phyloP scores from a whole-genome alignment of 2,797 vertebrate genomes.

The Mus spretus region DNA sequence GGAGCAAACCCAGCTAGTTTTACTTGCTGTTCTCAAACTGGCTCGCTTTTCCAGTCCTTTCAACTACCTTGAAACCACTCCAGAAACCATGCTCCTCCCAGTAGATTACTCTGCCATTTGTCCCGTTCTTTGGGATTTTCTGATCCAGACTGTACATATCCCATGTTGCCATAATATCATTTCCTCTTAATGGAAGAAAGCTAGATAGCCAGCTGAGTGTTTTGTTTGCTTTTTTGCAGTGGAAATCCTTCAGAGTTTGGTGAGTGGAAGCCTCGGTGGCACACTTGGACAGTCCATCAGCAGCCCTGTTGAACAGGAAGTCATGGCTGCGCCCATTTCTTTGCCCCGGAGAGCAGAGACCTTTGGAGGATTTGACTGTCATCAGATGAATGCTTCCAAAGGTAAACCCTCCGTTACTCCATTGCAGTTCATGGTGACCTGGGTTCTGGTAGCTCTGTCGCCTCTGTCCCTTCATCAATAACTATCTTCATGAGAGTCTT shows the following conservation, averaged over 20 bases:
- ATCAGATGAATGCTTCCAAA: slow-evolving; percentile 96
- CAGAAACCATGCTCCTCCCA: neutral
- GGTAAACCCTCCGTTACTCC: slow-evolving; percentile 84
- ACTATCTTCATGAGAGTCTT: neutral
- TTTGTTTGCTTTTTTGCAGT: slow-evolving; percentile 90
- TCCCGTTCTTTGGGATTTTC: neutral
- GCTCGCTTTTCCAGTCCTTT: neutral
- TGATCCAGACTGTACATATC: neutral
- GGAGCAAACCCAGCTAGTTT: neutral
- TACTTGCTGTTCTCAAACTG: neutral
- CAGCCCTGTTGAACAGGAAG: slow-evolving; percentile 89
- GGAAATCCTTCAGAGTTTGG: slow-evolving; percentile 94
- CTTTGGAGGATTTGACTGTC: slow-evolving; percentile 98
- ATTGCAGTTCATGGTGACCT: neutral
- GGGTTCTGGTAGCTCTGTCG: neutral
- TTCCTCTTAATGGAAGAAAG: neutral
- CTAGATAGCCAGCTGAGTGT: neutral
- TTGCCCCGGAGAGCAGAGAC: slow-evolving; percentile 97
- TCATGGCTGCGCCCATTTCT: slow-evolving; percentile 90
- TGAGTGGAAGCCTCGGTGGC: slow-evolving; percentile 93
- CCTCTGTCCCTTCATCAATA: neutral
- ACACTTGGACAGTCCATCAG: slow-evolving; percentile 88
- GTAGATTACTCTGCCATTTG: neutral
- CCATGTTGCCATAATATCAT: neutral
- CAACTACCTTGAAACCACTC: neutral